Base-by-base conservation (phyloP, 92 coral and sea anemone species). In the Parazoanthus atlanticus region DNA sequence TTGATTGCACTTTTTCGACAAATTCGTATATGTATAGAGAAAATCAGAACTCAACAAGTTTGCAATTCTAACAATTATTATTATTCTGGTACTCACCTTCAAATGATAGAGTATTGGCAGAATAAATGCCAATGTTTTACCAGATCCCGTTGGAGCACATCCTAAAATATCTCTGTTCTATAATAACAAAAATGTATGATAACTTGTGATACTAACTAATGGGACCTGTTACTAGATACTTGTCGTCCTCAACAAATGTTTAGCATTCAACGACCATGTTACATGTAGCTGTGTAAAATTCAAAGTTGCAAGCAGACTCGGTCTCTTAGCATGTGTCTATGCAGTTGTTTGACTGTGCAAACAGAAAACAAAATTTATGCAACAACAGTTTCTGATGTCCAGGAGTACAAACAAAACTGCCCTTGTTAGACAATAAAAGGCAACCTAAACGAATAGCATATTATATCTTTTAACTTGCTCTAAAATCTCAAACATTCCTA, bases 111-210 rank as follows among this genome's bases (percentile, higher is more conserved):
- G 93, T 61, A 96, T 89, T 82, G 99, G 99, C 56, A 96, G 79
- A 88, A 96, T 95, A 67, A 96, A 96, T 15, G 99, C 99, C 66
- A 92, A 93, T 6, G 99, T 96, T 90, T 96, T 96, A 32, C 99
- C 99, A 15, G 99, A 96, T 10, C 99, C 99, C 81, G 99, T 96
- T 67, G 99, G 99, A 36, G 99, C 98, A 91, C 99, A 96, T 74
- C 98, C 93, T 47, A 96, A 81, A 47, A 96, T 80, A 54, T 96
- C 99, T 88, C 99, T 86, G 23, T 91, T 94, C 99, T 94, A 78
- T 78, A 76, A 58, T 16, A 87, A 78, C 10, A 11, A 72, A n/a
- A 43, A 33, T 32, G 0, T 58, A 70, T 70, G 12, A 70, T n/a
- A n/a, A 70, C 33, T 11, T n/a, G 30, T 26, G 33, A 70, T 36